Conservation (phyloP, 2,113 vertebrate species). For the Atherinomorus stipes region DNA sequence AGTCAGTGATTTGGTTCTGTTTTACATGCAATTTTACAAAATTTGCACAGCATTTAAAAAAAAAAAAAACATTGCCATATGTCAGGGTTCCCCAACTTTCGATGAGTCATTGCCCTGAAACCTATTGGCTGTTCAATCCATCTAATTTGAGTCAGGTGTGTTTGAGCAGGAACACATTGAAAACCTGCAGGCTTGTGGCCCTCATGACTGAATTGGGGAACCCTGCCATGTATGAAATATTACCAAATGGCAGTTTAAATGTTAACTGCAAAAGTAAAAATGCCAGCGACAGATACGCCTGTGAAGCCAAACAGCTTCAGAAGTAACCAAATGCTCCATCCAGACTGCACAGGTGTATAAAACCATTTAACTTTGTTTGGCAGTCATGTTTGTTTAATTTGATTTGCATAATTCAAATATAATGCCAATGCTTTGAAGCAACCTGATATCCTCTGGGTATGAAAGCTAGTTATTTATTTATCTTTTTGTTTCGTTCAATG, state of each 20-base stretch:
- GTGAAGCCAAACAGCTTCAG: slow-evolving; percentile 40
- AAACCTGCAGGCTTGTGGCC: no score
- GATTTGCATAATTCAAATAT: slow-evolving; percentile 68
- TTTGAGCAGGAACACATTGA: no score
- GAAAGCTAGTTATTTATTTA: slow-evolving; percentile 21
- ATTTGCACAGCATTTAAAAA: no score
- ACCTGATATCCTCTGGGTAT: slow-evolving; percentile 40
- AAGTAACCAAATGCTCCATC: slow-evolving; percentile 52
- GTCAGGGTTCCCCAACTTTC: no score
- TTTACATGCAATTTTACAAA: no score
- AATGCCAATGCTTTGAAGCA: slow-evolving; percentile 58
- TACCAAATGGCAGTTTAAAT: not conserved
- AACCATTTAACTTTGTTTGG: slow-evolving; percentile 59
- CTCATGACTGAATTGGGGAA: no score
- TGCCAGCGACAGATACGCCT: slow-evolving; percentile 22
- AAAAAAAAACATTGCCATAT: not conserved
- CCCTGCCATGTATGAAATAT: not conserved
- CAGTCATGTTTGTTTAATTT: slow-evolving; percentile 53
- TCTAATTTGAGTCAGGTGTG: no score
- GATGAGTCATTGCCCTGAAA: no score
- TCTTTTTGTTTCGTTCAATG: slow-evolving; percentile 16
- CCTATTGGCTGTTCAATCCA: no score
- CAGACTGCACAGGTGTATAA: slow-evolving; percentile 67
- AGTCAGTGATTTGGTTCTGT: no score
- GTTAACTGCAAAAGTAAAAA: slow-evolving; percentile 27